Evolutionary conservation across 2,113 vertebrate species (phyloP), one percentile per base, ranked within the genome.

Genomic region (Pongo pygmaeus): DNA sequence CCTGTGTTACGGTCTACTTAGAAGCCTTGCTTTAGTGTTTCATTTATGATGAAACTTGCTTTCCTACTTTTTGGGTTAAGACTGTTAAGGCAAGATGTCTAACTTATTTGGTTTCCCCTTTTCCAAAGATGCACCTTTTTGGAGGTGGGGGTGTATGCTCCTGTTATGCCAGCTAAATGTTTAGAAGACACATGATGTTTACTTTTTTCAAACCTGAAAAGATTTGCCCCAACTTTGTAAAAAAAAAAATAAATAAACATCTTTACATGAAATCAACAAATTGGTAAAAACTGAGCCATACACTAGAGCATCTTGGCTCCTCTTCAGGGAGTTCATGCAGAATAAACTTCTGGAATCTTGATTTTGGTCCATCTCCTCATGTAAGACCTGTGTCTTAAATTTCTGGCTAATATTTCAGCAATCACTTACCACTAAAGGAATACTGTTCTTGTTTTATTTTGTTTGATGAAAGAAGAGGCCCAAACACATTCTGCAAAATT

Each of bases 331-430:
- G 2, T 90, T 93, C 11, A 40, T 61, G 52, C 40, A 89, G 40
- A 96, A 57, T 88, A 57, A 92, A 57, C 50, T 84, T 96, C 59
- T 89, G 85, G 67, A 90, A 92, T 80, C 32, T 48, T 94, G 81
- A 74, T 75, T 84, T 93, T 93, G 67, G 88, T 78, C 69, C 96
- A 11, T 92, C 70, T 80, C 59, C 46, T 23, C 46, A 78, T 35
- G 23, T 86, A 78, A 93, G 84, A 87, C 84, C 46, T 59, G 18
- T 23, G 57, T 90, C 90, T 88, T 93, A 81, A 43, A 67, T 90
- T 93, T 96, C 80, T 72, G 79, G 40, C 83, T 57, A 96, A 67
- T 93, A 96, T 94, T 98, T 98, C 93, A 97, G 74, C 89, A 84
- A 13, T 98, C 94, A 96, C 86, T 81, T 92, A 70, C 57, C 90